A percentile compares a stretch with the other conserved stretches of the same genome.
These are phyloP conservation scores for Leucophora obtusa DNA, from an alignment of 2,888 invertebrate species.

Conservation along the genomic window DNA sequence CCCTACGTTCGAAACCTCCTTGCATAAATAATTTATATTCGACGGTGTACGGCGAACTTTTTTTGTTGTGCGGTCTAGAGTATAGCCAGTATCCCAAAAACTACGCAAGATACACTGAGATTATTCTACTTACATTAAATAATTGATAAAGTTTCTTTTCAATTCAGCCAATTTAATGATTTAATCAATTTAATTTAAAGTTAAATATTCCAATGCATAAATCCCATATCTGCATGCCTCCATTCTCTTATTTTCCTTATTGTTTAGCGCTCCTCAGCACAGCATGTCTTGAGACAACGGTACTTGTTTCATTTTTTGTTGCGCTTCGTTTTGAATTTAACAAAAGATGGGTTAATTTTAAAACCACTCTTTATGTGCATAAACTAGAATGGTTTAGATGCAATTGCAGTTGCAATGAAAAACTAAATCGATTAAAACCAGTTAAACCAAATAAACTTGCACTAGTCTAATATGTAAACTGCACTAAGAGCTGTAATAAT, in stretches of 20 bases:
- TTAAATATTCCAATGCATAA: background rate
- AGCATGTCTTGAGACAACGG: constrained; percentile 25
- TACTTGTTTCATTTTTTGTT: constrained; percentile 18
- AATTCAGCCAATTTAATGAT: too few species aligned
- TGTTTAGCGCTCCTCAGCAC: background rate
- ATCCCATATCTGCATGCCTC: background rate
- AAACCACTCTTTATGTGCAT: background rate
- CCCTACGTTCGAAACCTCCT: too few species aligned
- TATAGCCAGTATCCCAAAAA: too few species aligned
- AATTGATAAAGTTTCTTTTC: too few species aligned
- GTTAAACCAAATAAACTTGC: constrained; percentile 56
- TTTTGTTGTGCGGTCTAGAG: too few species aligned
- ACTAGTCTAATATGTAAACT: constrained; percentile 1
- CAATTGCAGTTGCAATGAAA: constrained; percentile 21
- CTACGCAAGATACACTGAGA: too few species aligned
- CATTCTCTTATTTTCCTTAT: background rate
- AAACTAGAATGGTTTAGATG: constrained; percentile 49
- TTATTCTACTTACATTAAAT: too few species aligned
- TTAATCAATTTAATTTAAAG: background rate
- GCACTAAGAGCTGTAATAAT: background rate
- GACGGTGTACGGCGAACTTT: too few species aligned
- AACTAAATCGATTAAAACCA: constrained; percentile 63
- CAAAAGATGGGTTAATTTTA: constrained; percentile 26
- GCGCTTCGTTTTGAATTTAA: background rate
- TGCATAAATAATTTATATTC: too few species aligned